A percentile compares a stretch with the other conserved stretches of the same genome.
Evolutionary conservation across 2,888 invertebrate genomes (phyloP).

Genomic region (Xanthorhoe designata): DNA sequence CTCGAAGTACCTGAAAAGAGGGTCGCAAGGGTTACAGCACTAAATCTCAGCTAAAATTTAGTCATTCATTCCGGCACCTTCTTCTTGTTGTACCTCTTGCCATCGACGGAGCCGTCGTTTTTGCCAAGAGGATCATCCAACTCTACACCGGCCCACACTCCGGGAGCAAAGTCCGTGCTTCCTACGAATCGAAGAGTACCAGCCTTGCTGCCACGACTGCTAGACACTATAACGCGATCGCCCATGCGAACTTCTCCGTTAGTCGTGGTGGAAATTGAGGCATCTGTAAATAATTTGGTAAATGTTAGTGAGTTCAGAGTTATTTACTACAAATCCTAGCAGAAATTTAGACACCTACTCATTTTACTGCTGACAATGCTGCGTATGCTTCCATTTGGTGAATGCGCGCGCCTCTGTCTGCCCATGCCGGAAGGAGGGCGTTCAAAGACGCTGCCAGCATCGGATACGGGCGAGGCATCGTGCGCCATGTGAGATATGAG

Average conservation of each 20-base stretch:
- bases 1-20: conserved; percentile 93
- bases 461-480: conserved; percentile 78
- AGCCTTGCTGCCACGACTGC: conserved; percentile 94
- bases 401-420: conserved; percentile 72
- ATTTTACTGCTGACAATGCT: conserved; percentile 84
- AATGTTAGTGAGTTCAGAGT: conserved; percentile 1
- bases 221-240: conserved; percentile 95
- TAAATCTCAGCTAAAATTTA: neutral
- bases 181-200: conserved; percentile 95
- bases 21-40: conserved; percentile 30
- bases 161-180: conserved; percentile 94
- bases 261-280: conserved; percentile 78
- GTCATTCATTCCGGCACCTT: conserved; percentile 1
- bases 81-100: conserved; percentile 88
- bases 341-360: conserved; percentile 63
- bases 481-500: conserved; percentile 84
- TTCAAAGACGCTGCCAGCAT: conserved; percentile 80
- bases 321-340: neutral
- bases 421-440: conserved; percentile 78
- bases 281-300: conserved; percentile 58
- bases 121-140: conserved; percentile 97
- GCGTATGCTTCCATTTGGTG: conserved; percentile 81
- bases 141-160: conserved; percentile 98
- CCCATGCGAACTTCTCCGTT: conserved; percentile 91
- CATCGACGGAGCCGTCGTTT: conserved; percentile 97